Conservation (phyloP, 2,797 vertebrate genomes). For the Hydrolagus colliei region DNA sequence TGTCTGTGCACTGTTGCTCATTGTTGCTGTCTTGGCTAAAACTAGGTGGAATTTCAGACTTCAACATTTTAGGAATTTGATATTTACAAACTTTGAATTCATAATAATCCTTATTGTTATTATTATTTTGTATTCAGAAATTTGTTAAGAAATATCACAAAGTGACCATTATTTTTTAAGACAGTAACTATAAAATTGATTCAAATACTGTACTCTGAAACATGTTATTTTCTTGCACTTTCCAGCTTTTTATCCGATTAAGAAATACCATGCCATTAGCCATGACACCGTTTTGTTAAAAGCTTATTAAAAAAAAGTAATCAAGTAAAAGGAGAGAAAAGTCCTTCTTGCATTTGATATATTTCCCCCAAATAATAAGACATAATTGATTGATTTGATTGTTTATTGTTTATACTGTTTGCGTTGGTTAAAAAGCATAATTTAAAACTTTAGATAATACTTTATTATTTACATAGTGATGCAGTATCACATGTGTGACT, state of each 20-base stretch:
- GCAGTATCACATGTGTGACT: slow-evolving; percentile 45
- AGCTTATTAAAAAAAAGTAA: background rate
- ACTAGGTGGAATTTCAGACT: too few relatives aligned
- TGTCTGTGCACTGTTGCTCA: too few relatives aligned
- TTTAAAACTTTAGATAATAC: slow-evolving; percentile 64
- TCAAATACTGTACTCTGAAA: slow-evolving; percentile 43
- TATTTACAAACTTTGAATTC: too few relatives aligned
- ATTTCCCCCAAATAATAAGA: slow-evolving; percentile 57
- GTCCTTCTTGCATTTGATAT: slow-evolving; percentile 40
- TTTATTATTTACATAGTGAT: slow-evolving; percentile 61
- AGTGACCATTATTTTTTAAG: too few relatives aligned
- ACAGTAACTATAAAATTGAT: slow-evolving; percentile 43
- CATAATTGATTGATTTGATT: slow-evolving; percentile 61
- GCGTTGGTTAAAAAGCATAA: slow-evolving; percentile 70
- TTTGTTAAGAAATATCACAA: too few relatives aligned
- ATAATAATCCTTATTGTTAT: too few relatives aligned
- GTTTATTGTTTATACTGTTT: slow-evolving; percentile 53
- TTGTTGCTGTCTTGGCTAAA: too few relatives aligned
- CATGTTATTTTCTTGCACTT: background rate
- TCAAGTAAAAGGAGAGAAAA: slow-evolving; percentile 21
- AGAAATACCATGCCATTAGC: background rate
- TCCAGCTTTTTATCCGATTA: too few relatives aligned
- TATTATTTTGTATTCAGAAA: too few relatives aligned
- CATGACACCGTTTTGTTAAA: background rate
- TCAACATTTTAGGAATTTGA: too few relatives aligned